phyloP scores from a whole-genome alignment of 2,888 invertebrate species.

The Ypsolopha sequella region DNA sequence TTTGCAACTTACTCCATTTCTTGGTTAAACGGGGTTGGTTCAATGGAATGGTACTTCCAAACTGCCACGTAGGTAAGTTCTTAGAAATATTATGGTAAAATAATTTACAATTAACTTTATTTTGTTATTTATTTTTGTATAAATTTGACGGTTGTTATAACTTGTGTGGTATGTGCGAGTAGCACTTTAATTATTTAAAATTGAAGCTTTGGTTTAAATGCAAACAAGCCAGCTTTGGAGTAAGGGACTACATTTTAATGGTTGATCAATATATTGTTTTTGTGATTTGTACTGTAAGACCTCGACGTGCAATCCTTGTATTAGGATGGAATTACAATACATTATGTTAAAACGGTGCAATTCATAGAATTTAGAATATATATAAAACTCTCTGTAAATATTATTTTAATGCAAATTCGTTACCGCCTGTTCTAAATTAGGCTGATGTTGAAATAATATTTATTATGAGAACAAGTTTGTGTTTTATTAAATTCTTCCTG shows the following conservation, averaged over 20 bases:
- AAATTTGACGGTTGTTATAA: constrained; percentile 24
- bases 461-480: constrained; percentile 41
- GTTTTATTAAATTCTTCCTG: constrained; percentile 18
- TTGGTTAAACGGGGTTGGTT: constrained; percentile 15
- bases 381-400: constrained; percentile 56
- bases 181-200: constrained; percentile 3
- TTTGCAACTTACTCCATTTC: constrained; percentile 28
- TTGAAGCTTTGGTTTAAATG: background rate
- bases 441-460: constrained; percentile 65
- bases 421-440: constrained; percentile 31
- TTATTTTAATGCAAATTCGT: constrained; percentile 51
- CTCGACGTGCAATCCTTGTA: background rate
- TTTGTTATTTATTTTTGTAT: constrained; percentile 33
- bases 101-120: constrained; percentile 29
- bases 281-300: constrained; percentile 11
- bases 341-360: constrained; percentile 3
- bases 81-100: constrained; percentile 25
- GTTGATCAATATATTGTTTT: constrained; percentile 9
- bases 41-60: background rate
- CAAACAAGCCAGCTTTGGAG: constrained; percentile 14
- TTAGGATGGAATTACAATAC: background rate
- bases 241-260: constrained; percentile 6
- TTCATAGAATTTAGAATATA: constrained; percentile 5
- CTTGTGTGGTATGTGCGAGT: constrained; percentile 26
- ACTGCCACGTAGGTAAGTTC: constrained; percentile 17